Evolutionary conservation across 2,113 vertebrate genomes (phyloP), one percentile per base, ranked within the genome.

Genomic region (Psittacara wagleri): DNA sequence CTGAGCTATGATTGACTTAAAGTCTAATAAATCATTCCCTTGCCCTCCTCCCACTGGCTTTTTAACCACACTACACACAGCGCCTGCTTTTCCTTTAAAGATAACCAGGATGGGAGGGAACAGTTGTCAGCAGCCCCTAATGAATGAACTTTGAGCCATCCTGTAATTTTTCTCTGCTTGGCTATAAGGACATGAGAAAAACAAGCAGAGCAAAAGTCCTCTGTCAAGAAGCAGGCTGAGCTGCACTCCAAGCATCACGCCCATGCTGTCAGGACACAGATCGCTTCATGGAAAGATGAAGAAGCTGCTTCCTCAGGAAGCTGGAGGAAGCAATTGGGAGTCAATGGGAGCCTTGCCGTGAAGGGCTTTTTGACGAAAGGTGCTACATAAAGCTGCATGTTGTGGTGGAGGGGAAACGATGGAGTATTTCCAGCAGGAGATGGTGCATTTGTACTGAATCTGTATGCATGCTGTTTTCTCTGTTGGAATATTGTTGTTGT

Each of bases 1-100:
- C 78, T 79, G 68, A 93, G 62, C 19, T 73, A 49, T 95, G 96
- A 94, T 73, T 95, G 96, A 96, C 92, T 87, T 57, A 69, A 83
- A 87, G 74, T 76, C 88, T 81, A 90, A 91, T 83, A 94, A 94
- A 92, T 92, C 82, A 90, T 80, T 92, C 51, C 37, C 24, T 74
- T 85, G 22, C 51, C 86, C 88, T 93, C 88, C 80, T 95, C 90
- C 83, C 59, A 25, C 59, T 5, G 18, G 69, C 17, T 19, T 57
- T 88, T 83, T 84, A 94, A 86, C 63, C 63, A 84, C 0, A 0
- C 37, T 92, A 20, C 24, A 31, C 51, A 29, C 39, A 57, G 41
- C 2, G 3, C n/a, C 27, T 6, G 2, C 16, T 89, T 83, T 69
- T 69, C 66, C 67, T 94, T 92, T 87, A 78, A 68, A 89, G 86